Evolutionary conservation across 1,140 invertebrate genomes (phyloP), one percentile per base, ranked within the genome.

Genomic region (Drosophila kohkoa): DNA sequence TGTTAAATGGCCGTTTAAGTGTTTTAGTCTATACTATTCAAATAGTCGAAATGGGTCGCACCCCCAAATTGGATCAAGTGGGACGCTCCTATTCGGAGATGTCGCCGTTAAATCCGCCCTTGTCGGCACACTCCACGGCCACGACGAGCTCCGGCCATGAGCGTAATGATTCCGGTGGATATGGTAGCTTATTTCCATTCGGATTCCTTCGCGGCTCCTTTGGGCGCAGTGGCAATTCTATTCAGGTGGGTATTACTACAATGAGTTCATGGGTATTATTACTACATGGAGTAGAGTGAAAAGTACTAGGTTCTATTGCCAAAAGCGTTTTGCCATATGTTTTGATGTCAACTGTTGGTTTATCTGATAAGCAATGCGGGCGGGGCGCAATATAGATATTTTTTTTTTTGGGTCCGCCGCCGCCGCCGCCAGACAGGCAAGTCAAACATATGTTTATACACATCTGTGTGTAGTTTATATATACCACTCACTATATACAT

Each of bases 161-260:
- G 38, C 73, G 83, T 4, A 58, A 62, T 45, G 90, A 86, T 67
- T 81, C 85, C 5, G 69, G 77, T 25, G 77, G 82, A 59, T 92
- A 92, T 65, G 90, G 91, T 16, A 92, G 91, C 73, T 83, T 92
- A 52, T 92, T 92, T 69, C 88, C 91, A 32, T 92, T 92, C 57
- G 90, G 91, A 2, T 78, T 92, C 11, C 71, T 92, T 38, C 82
- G 86, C 49, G 58, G 74, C 43, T 92, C 91, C 49, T 91, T 92
- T 32, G 80, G 82, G 7, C 91, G 83, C n/a, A 62, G 69, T 62
- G 79, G 76, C 15, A 91, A 62, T 69, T 71, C 91, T 0, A 66
- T 79, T 7, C 91, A 92, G 91, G 91, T 92, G 73, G 49, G 80
- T 81, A 55, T 58, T 62, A 38, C 60, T 28, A 35, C 13, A 11